A percentile compares a stretch with the other conserved stretches of the same genome.
phyloP scores from a whole-genome alignment of 1,140 invertebrate genomes.

The Ladona fulva region DNA sequence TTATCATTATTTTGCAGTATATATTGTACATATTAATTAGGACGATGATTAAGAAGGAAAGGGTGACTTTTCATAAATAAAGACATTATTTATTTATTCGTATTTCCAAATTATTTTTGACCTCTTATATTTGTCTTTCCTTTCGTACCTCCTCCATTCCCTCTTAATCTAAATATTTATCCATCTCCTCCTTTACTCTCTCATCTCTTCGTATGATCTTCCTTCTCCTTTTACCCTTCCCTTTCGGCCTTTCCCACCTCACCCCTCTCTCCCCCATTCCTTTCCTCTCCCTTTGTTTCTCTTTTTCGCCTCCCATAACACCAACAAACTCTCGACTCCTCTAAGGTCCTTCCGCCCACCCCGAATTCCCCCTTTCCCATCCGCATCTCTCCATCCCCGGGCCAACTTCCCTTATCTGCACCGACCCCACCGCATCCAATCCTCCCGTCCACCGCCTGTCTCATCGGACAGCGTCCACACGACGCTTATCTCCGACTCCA shows the following conservation, averaged over 20 bases:
- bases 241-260: not conserved
- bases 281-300: not conserved
- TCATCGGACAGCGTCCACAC: conserved; percentile 6
- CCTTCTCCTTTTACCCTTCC: not conserved
- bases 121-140: too few relatives aligned
- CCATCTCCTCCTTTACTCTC: not conserved
- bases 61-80: too few relatives aligned
- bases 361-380: not conserved
- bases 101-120: too few relatives aligned
- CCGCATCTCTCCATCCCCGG: not conserved
- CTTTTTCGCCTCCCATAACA: not conserved
- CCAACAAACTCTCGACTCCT: not conserved
- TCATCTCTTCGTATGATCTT: not conserved
- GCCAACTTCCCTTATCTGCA: not conserved
- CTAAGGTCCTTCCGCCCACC: not conserved
- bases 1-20: too few relatives aligned
- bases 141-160: too few relatives aligned
- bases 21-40: too few relatives aligned
- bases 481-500: not conserved
- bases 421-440: not conserved
- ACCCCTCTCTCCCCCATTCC: not conserved
- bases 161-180: too few relatives aligned
- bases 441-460: not conserved
- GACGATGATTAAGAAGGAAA: too few relatives aligned
- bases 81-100: too few relatives aligned